These are phyloP conservation scores for Spodoptera frugiperda DNA, from an alignment of 1,140 invertebrate genomes.

Conservation along the genomic window DNA sequence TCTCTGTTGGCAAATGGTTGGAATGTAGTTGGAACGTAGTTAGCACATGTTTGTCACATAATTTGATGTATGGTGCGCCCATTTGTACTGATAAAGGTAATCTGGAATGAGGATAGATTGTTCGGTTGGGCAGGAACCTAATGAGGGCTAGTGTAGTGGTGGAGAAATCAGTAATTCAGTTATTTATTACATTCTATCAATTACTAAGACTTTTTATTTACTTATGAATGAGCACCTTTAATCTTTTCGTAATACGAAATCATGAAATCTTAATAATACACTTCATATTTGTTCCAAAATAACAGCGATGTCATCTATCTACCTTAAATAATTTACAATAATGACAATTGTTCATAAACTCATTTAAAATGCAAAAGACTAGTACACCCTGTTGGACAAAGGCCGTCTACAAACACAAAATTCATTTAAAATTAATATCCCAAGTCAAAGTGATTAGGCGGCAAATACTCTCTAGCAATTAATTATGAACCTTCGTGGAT, in stretches of 20 bases:
- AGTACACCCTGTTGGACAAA: background rate
- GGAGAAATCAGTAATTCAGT: background rate
- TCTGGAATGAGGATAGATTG: background rate
- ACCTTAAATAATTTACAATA: too few relatives aligned
- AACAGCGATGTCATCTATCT: too few relatives aligned
- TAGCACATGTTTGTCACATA: constrained; percentile 16
- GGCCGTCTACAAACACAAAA: background rate
- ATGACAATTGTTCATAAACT: too few relatives aligned
- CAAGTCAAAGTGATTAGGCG: constrained; percentile 5
- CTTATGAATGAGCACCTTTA: too few relatives aligned
- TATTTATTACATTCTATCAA: too few relatives aligned
- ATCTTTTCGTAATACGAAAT: too few relatives aligned
- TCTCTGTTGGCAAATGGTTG: constrained; percentile 11
- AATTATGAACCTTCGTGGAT: constrained; percentile 5
- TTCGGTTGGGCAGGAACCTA: background rate
- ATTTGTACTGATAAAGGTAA: constrained; percentile 12
- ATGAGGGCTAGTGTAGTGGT: background rate
- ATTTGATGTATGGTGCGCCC: constrained; percentile 17
- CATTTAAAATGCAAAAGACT: too few relatives aligned
- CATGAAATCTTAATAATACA: too few relatives aligned
- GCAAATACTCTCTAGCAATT: background rate
- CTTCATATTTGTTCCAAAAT: too few relatives aligned
- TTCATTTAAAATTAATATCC: background rate
- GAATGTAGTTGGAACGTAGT: constrained; percentile 32
- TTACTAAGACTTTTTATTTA: too few relatives aligned